A percentile compares a stretch with the other conserved stretches of the same genome.
phyloP scores from a whole-genome alignment of 2,797 vertebrate species.

The Jordanella pulchra region DNA sequence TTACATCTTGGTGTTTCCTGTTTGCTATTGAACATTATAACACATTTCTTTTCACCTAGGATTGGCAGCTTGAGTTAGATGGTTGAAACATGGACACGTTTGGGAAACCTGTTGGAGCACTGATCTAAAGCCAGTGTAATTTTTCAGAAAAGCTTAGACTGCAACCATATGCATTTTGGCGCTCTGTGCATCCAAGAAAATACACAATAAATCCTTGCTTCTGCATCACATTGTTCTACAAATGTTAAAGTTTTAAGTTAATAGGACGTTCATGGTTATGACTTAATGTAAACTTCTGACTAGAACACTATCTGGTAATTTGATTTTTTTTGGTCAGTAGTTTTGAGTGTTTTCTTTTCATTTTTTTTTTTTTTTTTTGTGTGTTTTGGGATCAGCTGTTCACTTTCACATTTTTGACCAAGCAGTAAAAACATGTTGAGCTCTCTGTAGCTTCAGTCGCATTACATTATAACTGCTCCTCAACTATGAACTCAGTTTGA shows the following conservation, averaged over 20 bases:
- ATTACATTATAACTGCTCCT: conserved; percentile 16
- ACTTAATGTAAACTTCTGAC: not conserved
- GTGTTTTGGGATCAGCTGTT: conserved; percentile 11
- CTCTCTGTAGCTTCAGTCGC: conserved; percentile 12
- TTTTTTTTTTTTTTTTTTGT: conserved; percentile 28
- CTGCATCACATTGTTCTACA: not conserved
- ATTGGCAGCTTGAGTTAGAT: not conserved
- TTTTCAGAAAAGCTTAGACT: not conserved
- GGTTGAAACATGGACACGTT: not conserved
- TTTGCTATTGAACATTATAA: not conserved
- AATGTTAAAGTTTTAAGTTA: not conserved
- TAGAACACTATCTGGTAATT: not conserved
- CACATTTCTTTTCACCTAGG: not conserved
- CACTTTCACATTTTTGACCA: conserved; percentile 1
- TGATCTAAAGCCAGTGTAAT: not conserved
- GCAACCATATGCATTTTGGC: not conserved
- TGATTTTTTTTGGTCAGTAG: not conserved
- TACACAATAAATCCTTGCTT: not conserved
- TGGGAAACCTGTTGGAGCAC: not conserved
- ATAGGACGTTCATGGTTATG: not conserved
- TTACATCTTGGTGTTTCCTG: not conserved
- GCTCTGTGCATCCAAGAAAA: not conserved
- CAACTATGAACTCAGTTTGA: conserved; percentile 68
- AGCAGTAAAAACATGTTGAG: conserved; percentile 14
- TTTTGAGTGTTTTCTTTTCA: conserved; percentile 1